These are phyloP conservation scores for Cantharis rufa DNA, from an alignment of 2,888 invertebrate genomes.

Conservation along the genomic window DNA sequence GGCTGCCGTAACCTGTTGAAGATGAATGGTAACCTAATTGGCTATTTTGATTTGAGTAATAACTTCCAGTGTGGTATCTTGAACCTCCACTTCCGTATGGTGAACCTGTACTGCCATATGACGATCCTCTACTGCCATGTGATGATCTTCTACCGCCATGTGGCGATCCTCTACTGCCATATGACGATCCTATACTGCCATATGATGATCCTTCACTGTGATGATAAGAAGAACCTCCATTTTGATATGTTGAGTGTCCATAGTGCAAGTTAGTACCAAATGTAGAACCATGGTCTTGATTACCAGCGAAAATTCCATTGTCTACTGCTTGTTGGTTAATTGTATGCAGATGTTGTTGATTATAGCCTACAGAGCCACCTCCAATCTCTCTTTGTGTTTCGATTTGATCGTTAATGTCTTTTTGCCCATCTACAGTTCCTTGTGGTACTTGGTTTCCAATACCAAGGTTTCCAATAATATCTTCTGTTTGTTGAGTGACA, in stretches of 20 bases:
- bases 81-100: neutral
- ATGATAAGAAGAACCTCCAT: neutral
- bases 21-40: neutral
- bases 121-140: neutral
- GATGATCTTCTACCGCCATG: neutral
- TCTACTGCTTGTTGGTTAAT: neutral
- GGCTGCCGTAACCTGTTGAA: neutral
- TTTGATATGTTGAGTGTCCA: neutral
- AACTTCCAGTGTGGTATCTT: neutral
- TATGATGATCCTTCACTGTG: neutral
- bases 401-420: neutral
- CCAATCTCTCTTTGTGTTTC: neutral
- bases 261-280: neutral
- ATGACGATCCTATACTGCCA: neutral
- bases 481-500: constrained; percentile 37
- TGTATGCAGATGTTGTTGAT: neutral
- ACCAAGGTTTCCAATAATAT: neutral
- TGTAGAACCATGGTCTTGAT: neutral
- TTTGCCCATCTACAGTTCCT: neutral
- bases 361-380: neutral
- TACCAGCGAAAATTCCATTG: neutral
- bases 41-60: neutral
- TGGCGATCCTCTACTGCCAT: neutral
- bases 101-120: neutral
- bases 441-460: neutral